Percentiles rank a stretch among this genome's conserved stretches.
Conservation (phyloP, 1,140 invertebrate genomes). For the Hypothenemus hampei region DNA sequence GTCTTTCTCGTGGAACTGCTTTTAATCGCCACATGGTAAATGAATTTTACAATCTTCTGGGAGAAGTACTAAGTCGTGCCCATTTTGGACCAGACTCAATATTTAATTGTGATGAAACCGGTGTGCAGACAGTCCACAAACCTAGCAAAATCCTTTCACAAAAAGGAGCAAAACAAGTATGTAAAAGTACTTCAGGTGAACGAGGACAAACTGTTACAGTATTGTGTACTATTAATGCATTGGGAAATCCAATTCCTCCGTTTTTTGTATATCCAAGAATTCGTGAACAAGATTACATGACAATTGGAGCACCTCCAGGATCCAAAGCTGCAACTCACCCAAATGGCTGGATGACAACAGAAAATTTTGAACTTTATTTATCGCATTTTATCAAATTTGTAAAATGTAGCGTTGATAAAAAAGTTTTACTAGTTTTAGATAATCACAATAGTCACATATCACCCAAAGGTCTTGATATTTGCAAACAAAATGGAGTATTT, state of each 20-base stretch:
- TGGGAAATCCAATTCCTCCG: constrained; percentile 39
- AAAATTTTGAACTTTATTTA: constrained; percentile 45
- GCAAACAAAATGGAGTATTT: constrained; percentile 40
- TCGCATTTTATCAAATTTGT: constrained; percentile 41
- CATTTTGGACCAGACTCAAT: constrained; percentile 3
- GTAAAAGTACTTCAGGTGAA: constrained; percentile 11
- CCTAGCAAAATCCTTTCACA: constrained; percentile 12
- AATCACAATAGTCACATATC: constrained; percentile 44
- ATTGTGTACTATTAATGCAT: constrained; percentile 36
- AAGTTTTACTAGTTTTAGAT: constrained; percentile 45
- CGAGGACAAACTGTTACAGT: constrained; percentile 41
- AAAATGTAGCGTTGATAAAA: constrained; percentile 37
- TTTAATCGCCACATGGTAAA: neutral
- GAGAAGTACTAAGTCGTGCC: neutral
- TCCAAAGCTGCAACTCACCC: constrained; percentile 43
- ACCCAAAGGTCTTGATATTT: constrained; percentile 28
- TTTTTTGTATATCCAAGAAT: constrained; percentile 43
- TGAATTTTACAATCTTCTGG: neutral
- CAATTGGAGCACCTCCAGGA: constrained; percentile 38
- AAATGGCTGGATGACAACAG: constrained; percentile 49
- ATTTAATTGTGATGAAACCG: constrained; percentile 18
- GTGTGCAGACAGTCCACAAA: constrained; percentile 13
- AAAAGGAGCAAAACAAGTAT: constrained; percentile 17
- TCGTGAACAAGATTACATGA: constrained; percentile 42
- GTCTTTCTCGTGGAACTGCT: neutral